phyloP scores from a whole-genome alignment of 2,888 invertebrate genomes.

The Cheilosia soror region DNA sequence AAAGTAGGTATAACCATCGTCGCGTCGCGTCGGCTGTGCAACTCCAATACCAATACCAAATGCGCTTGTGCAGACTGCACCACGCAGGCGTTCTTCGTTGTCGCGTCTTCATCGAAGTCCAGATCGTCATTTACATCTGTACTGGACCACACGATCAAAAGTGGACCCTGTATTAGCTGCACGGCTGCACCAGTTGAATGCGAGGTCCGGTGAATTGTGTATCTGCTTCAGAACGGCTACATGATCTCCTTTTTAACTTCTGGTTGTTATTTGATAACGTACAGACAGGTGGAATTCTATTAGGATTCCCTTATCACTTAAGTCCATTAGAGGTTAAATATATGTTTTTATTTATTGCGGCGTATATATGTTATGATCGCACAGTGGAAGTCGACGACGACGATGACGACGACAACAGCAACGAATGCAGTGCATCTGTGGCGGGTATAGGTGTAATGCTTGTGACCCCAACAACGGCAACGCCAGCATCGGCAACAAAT shows the following conservation, averaged over 20 bases:
- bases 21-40: slow-evolving; percentile 6
- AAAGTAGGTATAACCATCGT: slow-evolving; percentile 28
- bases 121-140: slow-evolving; percentile 74
- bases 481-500: slow-evolving; percentile 22
- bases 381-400: slow-evolving; percentile 20
- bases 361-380: slow-evolving; percentile 55
- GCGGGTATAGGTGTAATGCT: not conserved
- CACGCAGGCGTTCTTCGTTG: slow-evolving; percentile 31
- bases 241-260: slow-evolving; percentile 77
- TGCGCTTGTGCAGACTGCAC: slow-evolving; percentile 14
- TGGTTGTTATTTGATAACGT: slow-evolving; percentile 77
- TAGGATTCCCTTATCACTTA: slow-evolving; percentile 76
- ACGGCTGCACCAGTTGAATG: not conserved
- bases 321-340: slow-evolving; percentile 78
- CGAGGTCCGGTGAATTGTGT: slow-evolving; percentile 41
- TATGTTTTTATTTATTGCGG: slow-evolving; percentile 73
- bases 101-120: slow-evolving; percentile 68
- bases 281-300: slow-evolving; percentile 76
- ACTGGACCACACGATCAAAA: slow-evolving; percentile 66
- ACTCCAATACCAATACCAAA: slow-evolving; percentile 12
- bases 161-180: slow-evolving; percentile 10
- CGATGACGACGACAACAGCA: slow-evolving; percentile 16
- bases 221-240: slow-evolving; percentile 69
- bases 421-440: not conserved
- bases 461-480: slow-evolving; percentile 47